Base-by-base conservation (phyloP, 2,113 vertebrate species). In the Telmatochromis sp. region DNA sequence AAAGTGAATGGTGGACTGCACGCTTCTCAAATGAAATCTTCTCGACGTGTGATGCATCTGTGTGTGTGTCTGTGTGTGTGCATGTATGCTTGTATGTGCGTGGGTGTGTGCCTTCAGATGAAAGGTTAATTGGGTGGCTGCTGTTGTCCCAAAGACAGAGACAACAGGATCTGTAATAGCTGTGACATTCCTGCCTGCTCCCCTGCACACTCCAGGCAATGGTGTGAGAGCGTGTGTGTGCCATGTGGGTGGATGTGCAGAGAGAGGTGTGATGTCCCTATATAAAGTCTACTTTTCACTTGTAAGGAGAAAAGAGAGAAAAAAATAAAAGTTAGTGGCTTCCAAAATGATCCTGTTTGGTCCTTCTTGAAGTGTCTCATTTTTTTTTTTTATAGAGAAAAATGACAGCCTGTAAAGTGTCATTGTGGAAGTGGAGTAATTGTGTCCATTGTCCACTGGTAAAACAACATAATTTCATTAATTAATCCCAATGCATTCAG, bases 61-160 rank as follows among this genome's bases (percentile, higher is more conserved):
- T 57, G 42, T 17, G 26, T 26, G 75, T 35, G 40, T 31, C 73
- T 65, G 57, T 60, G n/a, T 84, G 68, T 21, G 60, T 81, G 65
- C 45, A 40, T 58, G 57, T 6, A 87, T 73, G 65, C 55, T 40
- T 78, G 81, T 42, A 15, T 83, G 53, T 45, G 51, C 2, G 84
- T 82, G 81, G 17, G 83, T 80, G 63, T 70, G 85, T 33, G 79
- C 26, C 73, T 85, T 85, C 70, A 87, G 90, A 87, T 70, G 8
- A 94, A 94, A 95, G 95, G 95, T 95, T 95, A 95, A 95, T 95
- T 95, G 92, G 93, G 87, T 92, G 87, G 92, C 91, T 95, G 89
- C 86, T 92, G 83, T 86, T 88, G 90, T 93, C 91, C 89, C 92
- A 86, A 58, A 92, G 90, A 93, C 84, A 88, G 89, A 91, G 89